Percentiles rank a stretch among this genome's conserved stretches.
These are phyloP conservation scores for Phycodurus eques DNA, from an alignment of 2,113 vertebrate species.

Conservation along the genomic window DNA sequence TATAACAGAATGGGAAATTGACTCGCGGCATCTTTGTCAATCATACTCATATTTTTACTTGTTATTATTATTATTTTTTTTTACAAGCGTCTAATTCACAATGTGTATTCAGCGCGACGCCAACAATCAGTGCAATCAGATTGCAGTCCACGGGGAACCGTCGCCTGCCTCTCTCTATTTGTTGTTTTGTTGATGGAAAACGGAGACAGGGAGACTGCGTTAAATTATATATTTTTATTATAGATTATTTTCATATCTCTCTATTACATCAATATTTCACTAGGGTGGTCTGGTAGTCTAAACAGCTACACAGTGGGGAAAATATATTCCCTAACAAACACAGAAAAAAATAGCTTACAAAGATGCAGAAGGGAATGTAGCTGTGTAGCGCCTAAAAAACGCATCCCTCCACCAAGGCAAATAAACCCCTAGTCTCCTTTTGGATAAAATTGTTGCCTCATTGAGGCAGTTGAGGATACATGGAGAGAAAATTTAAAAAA, in stretches of 20 bases:
- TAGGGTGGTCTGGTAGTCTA: not conserved
- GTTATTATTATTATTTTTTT: not conserved
- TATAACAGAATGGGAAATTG: constrained; percentile 38
- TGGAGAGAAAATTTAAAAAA: not conserved
- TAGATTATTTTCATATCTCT: constrained; percentile 6
- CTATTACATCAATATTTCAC: constrained; percentile 19
- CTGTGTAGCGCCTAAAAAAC: not conserved
- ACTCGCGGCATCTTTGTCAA: constrained; percentile 48
- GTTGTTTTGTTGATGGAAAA: constrained; percentile 45
- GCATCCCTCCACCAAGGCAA: not conserved
- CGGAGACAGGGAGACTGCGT: constrained; percentile 5
- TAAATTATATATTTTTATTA: constrained; percentile 30
- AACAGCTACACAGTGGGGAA: not conserved
- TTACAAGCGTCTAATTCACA: constrained; percentile 34
- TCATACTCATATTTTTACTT: constrained; percentile 41
- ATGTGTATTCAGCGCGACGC: constrained; percentile 28
- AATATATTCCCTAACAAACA: not conserved
- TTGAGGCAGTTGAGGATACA: not conserved
- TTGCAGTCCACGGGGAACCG: constrained; percentile 37
- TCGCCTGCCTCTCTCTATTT: constrained; percentile 27
- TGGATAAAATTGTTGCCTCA: not conserved
- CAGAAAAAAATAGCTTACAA: not conserved
- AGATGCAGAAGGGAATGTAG: not conserved
- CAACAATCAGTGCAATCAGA: constrained; percentile 42
- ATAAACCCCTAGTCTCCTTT: not conserved